Conservation (phyloP, 2,113 vertebrate genomes). For the Hippopotamus amphibius region DNA sequence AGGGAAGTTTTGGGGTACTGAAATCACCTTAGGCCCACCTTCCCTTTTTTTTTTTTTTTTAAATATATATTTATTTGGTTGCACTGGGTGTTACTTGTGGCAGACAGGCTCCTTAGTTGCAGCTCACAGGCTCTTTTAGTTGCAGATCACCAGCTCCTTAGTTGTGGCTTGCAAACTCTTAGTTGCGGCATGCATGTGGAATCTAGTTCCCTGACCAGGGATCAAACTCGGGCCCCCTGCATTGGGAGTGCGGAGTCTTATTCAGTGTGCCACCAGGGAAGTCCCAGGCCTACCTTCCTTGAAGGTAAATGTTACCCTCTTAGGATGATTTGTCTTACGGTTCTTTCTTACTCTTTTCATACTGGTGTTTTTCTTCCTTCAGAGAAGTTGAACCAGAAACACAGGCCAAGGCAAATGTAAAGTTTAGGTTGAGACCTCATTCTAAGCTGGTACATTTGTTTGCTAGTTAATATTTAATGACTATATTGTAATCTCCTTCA, state of each 20-base stretch:
- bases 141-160: too few species aligned
- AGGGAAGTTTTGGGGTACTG: background rate
- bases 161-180: too few species aligned
- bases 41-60: background rate
- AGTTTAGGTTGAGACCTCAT: slow-evolving; percentile 31
- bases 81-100: too few species aligned
- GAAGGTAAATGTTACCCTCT: background rate
- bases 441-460: slow-evolving; percentile 17
- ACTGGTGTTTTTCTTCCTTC: background rate
- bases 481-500: background rate
- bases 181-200: too few species aligned
- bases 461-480: slow-evolving; percentile 52
- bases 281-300: background rate
- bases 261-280: too few species aligned
- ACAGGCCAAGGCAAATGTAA: background rate
- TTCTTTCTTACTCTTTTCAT: background rate
- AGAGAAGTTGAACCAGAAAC: slow-evolving; percentile 48
- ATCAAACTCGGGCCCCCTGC: too few species aligned
- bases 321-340: background rate
- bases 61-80: too few species aligned
- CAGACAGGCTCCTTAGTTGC: too few species aligned
- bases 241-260: too few species aligned
- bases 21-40: background rate
- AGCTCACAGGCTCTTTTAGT: too few species aligned
- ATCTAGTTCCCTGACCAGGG: too few species aligned